These are phyloP conservation scores for Lampris incognitus DNA, from an alignment of 2,113 vertebrate genomes.

Conservation along the genomic window DNA sequence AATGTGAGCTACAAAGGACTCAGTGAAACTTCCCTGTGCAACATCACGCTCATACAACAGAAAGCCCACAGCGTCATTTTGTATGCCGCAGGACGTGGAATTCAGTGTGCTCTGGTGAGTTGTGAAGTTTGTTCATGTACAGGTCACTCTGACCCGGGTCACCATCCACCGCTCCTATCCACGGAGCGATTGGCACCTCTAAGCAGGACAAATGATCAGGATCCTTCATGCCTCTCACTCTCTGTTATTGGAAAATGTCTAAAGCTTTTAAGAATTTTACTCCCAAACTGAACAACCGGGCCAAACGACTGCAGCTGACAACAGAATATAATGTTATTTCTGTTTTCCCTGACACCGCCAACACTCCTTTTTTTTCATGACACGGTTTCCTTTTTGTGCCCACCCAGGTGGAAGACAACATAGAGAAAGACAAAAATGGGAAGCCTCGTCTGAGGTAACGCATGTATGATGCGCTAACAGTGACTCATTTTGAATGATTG, in stretches of 20 bases:
- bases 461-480: neutral
- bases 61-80: constrained; percentile 87
- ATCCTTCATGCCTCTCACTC: neutral
- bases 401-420: constrained; percentile 84
- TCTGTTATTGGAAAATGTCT: neutral
- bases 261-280: neutral
- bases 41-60: constrained; percentile 70
- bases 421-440: constrained; percentile 83
- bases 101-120: constrained; percentile 86
- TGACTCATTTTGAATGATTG: neutral
- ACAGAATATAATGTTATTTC: neutral
- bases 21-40: constrained; percentile 41
- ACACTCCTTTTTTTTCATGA: constrained; percentile 33
- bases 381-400: neutral
- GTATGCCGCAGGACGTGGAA: constrained; percentile 46
- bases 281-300: neutral
- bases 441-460: constrained; percentile 86
- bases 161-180: too few species aligned
- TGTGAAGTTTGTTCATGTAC: constrained; percentile 27
- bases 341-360: neutral
- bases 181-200: neutral
- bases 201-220: neutral
- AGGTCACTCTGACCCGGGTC: neutral
- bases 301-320: neutral
- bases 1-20: constrained; percentile 63